These are phyloP conservation scores for Eclectus roratus DNA, from an alignment of 2,113 vertebrate genomes.

Conservation along the genomic window DNA sequence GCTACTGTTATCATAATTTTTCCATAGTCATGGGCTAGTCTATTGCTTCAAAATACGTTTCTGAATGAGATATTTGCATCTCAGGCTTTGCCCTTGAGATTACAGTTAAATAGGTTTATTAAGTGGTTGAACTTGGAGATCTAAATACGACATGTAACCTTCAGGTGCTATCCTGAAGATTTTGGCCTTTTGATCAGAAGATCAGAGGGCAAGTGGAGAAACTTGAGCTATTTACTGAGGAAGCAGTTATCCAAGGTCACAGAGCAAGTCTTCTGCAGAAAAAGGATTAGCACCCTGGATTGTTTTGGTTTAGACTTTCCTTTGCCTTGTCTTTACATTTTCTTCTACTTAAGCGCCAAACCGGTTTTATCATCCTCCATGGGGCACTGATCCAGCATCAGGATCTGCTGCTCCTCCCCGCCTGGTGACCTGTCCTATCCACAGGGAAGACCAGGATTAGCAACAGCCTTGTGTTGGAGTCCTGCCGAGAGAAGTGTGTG, in stretches of 20 bases:
- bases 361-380: neutral
- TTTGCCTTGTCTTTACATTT: neutral
- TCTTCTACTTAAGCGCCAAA: neutral
- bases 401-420: neutral
- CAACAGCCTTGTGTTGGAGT: accelerated
- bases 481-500: neutral
- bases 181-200: neutral
- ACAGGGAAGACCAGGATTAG: neutral
- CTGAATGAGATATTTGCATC: neutral
- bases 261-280: neutral
- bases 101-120: neutral
- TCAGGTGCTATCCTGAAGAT: neutral
- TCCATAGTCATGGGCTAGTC: neutral
- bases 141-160: neutral
- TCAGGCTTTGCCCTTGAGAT: neutral
- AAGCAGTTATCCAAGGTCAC: neutral
- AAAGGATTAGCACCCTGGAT: neutral
- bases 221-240: neutral
- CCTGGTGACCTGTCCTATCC: neutral
- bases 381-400: neutral
- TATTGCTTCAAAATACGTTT: neutral
- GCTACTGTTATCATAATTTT: neutral
- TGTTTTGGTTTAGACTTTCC: neutral
- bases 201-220: neutral
- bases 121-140: neutral